Evolutionary conservation across 2,113 vertebrate genomes (phyloP), one percentile per base, ranked within the genome.

Genomic region (Riparia riparia): DNA sequence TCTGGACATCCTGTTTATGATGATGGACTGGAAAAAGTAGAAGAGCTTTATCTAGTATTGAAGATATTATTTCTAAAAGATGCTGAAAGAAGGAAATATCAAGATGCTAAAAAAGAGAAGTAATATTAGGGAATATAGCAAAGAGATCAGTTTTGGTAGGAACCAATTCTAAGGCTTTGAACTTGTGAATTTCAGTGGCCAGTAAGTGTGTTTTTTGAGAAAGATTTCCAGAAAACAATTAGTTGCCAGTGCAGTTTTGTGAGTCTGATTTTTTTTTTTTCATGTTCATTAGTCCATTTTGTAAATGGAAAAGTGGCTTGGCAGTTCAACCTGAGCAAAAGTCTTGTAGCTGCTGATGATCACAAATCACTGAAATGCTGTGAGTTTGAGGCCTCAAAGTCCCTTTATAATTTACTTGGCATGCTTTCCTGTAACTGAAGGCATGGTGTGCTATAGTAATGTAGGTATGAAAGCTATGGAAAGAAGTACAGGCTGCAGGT

Each of bases 251-350:
- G 16, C 28, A 65, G 18, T 57, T 22, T 54, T 1, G 0, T n/a
- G 11, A 34, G 7, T 24, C 5, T 47, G 14, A 3, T 17, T 19
- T 80, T 29, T 64, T 53, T 53, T 65, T 49, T n/a, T 45, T 6
- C 3, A 14, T 14, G 3, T 56, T 72, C 1, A 6, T 20, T 25
- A 28, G 10, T 74, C 17, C 0, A 0, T 72, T 42, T 54, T 51
- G n/a, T 8, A 56, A 24, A 56, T 20, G 3, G 32, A 25, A 5
- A 49, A 44, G 12, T 71, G 26, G 9, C 18, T 74, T 83, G 41
- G 14, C 17, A 39, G 12, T 28, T 83, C 1, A 68, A 47, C 24
- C 45, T 61, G 31, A 74, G 8, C 10, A 29, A 6, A 49, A 74
- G 10, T 71, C 45, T 17, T 10, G 14, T 37, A 64, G 65, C 53